These are phyloP conservation scores for Odontomyia ornata DNA, from an alignment of 2,888 invertebrate species.

Conservation along the genomic window DNA sequence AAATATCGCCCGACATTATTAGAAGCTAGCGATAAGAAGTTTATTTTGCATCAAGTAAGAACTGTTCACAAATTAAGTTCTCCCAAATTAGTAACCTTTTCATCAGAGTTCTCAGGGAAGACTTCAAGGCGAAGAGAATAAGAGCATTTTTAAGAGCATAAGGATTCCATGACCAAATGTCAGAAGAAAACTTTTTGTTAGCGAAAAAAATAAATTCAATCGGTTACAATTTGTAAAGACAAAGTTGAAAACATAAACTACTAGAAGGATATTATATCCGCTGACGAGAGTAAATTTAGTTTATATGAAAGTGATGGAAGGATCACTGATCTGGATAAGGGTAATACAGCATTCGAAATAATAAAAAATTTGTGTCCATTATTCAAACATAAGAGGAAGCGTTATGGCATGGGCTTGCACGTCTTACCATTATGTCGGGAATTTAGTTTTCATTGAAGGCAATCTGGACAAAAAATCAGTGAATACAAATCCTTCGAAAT, in stretches of 20 bases:
- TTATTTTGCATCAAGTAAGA: neutral
- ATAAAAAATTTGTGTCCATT: neutral
- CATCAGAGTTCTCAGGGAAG: neutral
- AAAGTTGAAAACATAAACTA: neutral
- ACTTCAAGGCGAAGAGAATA: neutral
- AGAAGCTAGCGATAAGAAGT: neutral
- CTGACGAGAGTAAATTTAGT: neutral
- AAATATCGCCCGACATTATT: no score
- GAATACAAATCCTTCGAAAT: neutral
- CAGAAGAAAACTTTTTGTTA: neutral
- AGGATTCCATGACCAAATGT: neutral
- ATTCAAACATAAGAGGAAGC: neutral
- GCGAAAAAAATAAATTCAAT: neutral
- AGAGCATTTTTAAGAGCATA: neutral
- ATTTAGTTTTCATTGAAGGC: constrained; percentile 13
- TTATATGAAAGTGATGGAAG: neutral
- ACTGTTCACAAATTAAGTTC: neutral
- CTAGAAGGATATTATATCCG: neutral
- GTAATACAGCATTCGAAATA: neutral
- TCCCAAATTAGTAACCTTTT: no score
- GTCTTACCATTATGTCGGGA: neutral
- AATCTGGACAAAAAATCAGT: neutral
- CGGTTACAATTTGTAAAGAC: neutral
- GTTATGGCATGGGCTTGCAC: neutral
- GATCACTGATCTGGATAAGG: neutral